Percentiles rank a stretch among this genome's conserved stretches.
These are phyloP conservation scores for Catharus fuscescens DNA, from an alignment of 2,113 vertebrate species.

Conservation along the genomic window DNA sequence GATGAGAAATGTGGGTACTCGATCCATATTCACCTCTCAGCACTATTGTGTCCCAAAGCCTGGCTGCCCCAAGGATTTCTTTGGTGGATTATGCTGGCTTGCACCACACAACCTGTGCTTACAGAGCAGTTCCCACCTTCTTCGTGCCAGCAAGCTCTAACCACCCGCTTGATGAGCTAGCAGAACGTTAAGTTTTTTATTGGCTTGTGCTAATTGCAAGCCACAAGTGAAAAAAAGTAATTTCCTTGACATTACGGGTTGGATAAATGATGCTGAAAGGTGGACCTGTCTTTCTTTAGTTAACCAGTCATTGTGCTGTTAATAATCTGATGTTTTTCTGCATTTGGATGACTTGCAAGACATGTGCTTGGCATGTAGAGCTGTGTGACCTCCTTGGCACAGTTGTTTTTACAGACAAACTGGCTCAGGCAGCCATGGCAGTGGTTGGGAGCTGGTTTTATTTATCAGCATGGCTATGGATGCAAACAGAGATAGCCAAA, in stretches of 20 bases:
- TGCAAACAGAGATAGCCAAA: background rate
- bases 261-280: background rate
- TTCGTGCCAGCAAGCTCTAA: background rate
- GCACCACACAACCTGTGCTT: background rate
- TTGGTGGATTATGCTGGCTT: background rate
- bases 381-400: background rate
- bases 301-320: background rate
- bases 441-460: background rate
- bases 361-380: background rate
- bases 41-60: background rate
- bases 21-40: background rate
- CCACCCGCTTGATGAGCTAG: constrained; percentile 36
- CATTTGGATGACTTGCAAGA: background rate
- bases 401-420: background rate
- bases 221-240: background rate
- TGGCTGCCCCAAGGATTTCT: background rate
- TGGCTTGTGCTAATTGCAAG: constrained; percentile 33
- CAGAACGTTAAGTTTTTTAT: constrained; percentile 20
- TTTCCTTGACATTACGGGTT: background rate
- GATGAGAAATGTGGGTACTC: background rate
- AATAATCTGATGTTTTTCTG: background rate
- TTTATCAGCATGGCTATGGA: background rate
- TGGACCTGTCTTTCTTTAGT: background rate
- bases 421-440: background rate
- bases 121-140: constrained; percentile 39